Evolutionary conservation across 2,888 invertebrate species (phyloP).

Genomic region (Heterodera filipjevi): DNA sequence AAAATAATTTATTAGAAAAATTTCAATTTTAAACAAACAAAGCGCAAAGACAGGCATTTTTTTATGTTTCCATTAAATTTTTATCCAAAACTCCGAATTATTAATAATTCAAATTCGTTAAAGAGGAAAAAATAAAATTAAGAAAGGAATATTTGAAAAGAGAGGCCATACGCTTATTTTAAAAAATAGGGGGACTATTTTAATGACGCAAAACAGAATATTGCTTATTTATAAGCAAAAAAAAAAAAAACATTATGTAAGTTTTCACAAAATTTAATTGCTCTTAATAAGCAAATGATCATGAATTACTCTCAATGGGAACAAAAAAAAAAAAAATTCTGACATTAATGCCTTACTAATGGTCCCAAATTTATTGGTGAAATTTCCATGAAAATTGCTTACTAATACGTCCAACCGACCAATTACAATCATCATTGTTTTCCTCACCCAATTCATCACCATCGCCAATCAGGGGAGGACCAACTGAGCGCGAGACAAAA

Average conservation of each 20-base stretch:
- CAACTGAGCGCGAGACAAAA: too few species aligned
- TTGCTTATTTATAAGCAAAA: neutral
- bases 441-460: neutral
- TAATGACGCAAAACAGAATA: neutral
- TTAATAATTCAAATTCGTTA: neutral
- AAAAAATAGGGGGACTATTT: too few species aligned
- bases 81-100: too few species aligned
- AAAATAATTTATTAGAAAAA: too few species aligned
- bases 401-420: neutral
- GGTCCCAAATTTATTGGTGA: neutral
- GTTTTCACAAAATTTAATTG: neutral
- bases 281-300: slow-evolving; percentile 4
- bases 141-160: neutral
- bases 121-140: neutral
- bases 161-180: too few species aligned
- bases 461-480: neutral
- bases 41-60: too few species aligned
- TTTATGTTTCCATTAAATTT: too few species aligned
- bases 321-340: neutral
- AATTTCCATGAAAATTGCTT: neutral
- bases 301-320: neutral
- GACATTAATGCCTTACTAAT: neutral
- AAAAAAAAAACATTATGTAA: too few species aligned
- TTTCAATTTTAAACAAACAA: too few species aligned
- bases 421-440: neutral